Evolutionary conservation across 1,140 invertebrate genomes (phyloP).

Genomic region (Drosophila lacteicornis): DNA sequence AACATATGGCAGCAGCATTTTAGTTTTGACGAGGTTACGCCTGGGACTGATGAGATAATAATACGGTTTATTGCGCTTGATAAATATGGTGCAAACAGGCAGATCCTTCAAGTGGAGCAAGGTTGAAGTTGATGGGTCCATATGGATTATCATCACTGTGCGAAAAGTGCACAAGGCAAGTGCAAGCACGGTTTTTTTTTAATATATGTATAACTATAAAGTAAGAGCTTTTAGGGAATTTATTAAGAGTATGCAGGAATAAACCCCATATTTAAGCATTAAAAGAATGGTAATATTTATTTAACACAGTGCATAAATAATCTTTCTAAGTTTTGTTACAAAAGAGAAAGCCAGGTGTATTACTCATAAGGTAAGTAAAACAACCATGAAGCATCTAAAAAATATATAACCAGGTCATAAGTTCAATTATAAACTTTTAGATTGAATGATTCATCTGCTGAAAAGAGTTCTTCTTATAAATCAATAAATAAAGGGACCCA

Average conservation of each 20-base stretch:
- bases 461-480: neutral
- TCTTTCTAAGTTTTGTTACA: too few relatives aligned
- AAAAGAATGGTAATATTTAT: too few relatives aligned
- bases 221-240: neutral
- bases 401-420: neutral
- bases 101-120: conserved; percentile 15
- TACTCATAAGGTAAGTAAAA: too few relatives aligned
- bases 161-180: neutral
- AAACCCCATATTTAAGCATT: too few relatives aligned
- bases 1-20: conserved; percentile 33
- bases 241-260: neutral
- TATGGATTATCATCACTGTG: conserved; percentile 3
- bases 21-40: conserved; percentile 39
- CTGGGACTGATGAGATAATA: conserved; percentile 43
- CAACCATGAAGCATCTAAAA: too few relatives aligned
- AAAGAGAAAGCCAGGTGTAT: too few relatives aligned
- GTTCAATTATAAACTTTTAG: neutral
- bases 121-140: conserved; percentile 18
- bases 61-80: conserved; percentile 31
- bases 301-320: too few relatives aligned
- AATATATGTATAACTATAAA: neutral
- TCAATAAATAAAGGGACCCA: neutral
- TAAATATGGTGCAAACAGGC: conserved; percentile 12
- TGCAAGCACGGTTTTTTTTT: neutral
- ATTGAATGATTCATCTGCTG: neutral